A percentile compares a stretch with the other conserved stretches of the same genome.
Conservation (phyloP, 1,140 invertebrate species). For the Drosophila mojavensis region DNA sequence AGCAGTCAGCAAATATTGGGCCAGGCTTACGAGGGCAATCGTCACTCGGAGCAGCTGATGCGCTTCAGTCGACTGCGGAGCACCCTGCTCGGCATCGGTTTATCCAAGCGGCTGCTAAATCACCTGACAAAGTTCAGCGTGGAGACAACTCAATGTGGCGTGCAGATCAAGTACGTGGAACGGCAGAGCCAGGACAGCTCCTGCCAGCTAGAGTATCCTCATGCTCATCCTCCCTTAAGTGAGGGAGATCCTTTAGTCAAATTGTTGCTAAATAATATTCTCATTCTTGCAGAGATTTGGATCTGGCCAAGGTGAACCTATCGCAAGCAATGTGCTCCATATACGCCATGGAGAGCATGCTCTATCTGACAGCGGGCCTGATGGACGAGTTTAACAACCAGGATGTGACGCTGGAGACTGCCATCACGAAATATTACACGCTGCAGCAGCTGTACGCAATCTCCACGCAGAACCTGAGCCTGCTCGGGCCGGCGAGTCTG, state of each 20-base stretch:
- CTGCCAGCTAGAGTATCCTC: too few species aligned
- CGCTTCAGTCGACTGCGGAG: slow-evolving; percentile 54
- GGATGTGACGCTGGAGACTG: slow-evolving; percentile 90
- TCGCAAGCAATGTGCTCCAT: slow-evolving; percentile 84
- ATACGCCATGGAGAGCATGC: slow-evolving; percentile 92
- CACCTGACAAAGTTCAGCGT: slow-evolving; percentile 74
- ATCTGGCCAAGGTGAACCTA: slow-evolving; percentile 86
- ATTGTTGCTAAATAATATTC: neutral
- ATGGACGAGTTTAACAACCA: slow-evolving; percentile 88
- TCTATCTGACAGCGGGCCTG: slow-evolving; percentile 89
- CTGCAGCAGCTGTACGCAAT: slow-evolving; percentile 86
- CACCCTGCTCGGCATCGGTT: slow-evolving; percentile 48
- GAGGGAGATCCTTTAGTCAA: neutral
- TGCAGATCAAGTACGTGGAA: slow-evolving; percentile 63
- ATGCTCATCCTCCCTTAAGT: slow-evolving; percentile 3
- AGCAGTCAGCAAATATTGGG: slow-evolving; percentile 74
- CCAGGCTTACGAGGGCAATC: slow-evolving; percentile 61
- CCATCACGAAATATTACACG: slow-evolving; percentile 88
- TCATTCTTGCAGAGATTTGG: slow-evolving; percentile 85
- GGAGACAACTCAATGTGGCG: slow-evolving; percentile 87
- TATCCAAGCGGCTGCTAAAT: slow-evolving; percentile 67
- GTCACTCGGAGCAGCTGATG: slow-evolving; percentile 55
- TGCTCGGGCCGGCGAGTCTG: slow-evolving; percentile 88
- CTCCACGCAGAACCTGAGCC: slow-evolving; percentile 89
- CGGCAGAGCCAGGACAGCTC: too few species aligned